Conservation (phyloP, 2,113 vertebrate genomes). For the Bungarus multicinctus region DNA sequence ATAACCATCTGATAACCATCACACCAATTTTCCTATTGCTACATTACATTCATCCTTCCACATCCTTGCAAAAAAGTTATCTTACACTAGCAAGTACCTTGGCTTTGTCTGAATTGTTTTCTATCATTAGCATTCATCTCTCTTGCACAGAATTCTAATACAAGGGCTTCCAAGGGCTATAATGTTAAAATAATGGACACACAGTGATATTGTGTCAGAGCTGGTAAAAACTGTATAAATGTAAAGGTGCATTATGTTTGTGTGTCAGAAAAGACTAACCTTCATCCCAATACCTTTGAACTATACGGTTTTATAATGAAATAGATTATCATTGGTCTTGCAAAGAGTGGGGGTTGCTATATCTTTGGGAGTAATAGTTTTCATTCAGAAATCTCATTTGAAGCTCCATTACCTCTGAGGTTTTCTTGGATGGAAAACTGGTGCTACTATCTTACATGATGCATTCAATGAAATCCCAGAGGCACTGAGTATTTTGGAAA, state of each 20-base stretch:
- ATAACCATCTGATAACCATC: background rate
- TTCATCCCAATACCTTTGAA: background rate
- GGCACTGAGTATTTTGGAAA: background rate
- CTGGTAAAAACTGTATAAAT: background rate
- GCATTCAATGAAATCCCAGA: background rate
- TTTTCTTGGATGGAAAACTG: background rate
- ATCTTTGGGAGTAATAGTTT: background rate
- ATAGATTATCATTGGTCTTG: background rate
- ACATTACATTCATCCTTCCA: background rate
- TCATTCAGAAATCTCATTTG: background rate
- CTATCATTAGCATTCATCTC: background rate
- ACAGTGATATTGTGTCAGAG: background rate
- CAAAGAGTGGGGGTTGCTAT: background rate
- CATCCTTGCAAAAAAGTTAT: background rate
- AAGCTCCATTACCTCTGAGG: background rate
- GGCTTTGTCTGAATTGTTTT: background rate
- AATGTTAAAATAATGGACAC: background rate
- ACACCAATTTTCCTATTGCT: background rate
- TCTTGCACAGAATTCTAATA: background rate
- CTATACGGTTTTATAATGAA: background rate
- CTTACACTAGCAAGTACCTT: background rate
- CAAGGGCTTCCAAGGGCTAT: background rate
- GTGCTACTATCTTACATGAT: background rate
- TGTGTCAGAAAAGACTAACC: background rate
- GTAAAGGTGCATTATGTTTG: background rate